phyloP scores from a whole-genome alignment of 2,888 invertebrate genomes.

The Ichneumoninae sp. region DNA sequence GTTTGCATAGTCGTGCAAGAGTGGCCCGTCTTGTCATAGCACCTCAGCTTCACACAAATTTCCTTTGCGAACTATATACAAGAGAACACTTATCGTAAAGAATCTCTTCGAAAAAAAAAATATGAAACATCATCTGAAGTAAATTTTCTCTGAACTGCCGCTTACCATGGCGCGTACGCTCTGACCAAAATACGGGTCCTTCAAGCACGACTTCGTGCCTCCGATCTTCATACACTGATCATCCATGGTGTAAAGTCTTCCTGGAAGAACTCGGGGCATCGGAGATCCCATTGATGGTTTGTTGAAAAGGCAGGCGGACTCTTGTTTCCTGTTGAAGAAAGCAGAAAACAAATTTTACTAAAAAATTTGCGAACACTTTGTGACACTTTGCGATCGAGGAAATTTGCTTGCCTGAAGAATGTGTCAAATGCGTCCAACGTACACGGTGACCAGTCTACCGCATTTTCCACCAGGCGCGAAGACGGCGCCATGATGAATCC shows the following conservation, averaged over 20 bases:
- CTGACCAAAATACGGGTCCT: not conserved
- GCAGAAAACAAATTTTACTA: not conserved
- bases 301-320: conserved; percentile 29
- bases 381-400: too few species aligned
- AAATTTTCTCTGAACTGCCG: too few species aligned
- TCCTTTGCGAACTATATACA: too few species aligned
- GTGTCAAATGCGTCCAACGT: conserved; percentile 8
- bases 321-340: conserved; percentile 14
- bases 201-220: conserved; percentile 44
- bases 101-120: not conserved
- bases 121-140: too few species aligned
- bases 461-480: not conserved
- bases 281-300: conserved; percentile 20
- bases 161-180: not conserved
- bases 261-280: conserved; percentile 49
- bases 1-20: too few species aligned
- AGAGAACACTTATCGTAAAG: too few species aligned
- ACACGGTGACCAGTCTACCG: conserved; percentile 49
- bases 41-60: too few species aligned
- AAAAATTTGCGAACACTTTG: too few species aligned
- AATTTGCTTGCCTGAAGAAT: not conserved
- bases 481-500: conserved; percentile 36
- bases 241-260: conserved; percentile 47
- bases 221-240: conserved; percentile 52
- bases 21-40: too few species aligned